Evolutionary conservation across 2,113 vertebrate genomes (phyloP).

Genomic region (Hemiprocne comata): DNA sequence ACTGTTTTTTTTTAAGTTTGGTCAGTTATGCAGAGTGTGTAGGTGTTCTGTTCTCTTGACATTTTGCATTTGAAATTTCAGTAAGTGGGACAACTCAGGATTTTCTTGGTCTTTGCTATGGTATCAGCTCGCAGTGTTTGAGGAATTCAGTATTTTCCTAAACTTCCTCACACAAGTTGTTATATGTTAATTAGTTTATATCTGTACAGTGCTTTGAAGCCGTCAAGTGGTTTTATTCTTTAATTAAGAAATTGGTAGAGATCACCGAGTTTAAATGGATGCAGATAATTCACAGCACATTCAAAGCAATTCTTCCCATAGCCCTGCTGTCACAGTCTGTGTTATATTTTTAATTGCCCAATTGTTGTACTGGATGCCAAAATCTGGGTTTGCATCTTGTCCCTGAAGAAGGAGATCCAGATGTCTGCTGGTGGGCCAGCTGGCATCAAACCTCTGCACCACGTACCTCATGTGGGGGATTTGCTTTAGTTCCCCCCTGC

Average conservation of each 20-base stretch:
- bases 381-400: neutral
- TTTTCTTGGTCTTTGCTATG: neutral
- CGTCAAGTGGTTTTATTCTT: neutral
- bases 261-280: neutral
- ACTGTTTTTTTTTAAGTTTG: neutral
- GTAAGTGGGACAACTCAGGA: neutral
- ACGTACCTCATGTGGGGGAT: no score
- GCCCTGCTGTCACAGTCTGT: rapidly evolving
- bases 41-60: neutral
- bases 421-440: rapidly evolving
- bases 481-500: rapidly evolving
- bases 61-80: neutral
- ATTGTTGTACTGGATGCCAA: neutral
- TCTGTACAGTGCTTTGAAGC: neutral
- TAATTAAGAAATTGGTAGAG: no score
- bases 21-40: neutral
- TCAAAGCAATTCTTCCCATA: neutral
- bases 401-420: neutral
- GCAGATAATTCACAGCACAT: neutral
- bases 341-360: neutral
- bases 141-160: neutral
- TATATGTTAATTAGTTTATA: neutral
- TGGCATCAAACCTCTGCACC: rapidly evolving
- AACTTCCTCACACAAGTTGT: neutral
- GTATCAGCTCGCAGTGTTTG: neutral